These are phyloP conservation scores for Dascyllus trimaculatus DNA, from an alignment of 2,113 vertebrate genomes.

Conservation along the genomic window DNA sequence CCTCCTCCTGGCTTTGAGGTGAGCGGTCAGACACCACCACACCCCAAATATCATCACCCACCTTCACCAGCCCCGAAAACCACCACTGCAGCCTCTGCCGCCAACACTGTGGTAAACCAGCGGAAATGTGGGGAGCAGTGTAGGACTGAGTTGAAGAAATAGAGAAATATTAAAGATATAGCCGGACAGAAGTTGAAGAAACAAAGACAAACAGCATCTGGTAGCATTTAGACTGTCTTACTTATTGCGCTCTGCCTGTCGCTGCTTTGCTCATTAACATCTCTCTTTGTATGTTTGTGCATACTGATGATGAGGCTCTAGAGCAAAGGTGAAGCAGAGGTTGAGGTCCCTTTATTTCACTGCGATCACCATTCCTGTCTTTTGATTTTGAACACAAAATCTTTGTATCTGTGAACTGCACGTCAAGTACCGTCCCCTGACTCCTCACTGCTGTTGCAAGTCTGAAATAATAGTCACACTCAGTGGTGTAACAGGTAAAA, in stretches of 20 bases:
- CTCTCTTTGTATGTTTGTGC: conserved; percentile 29
- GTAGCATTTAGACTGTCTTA: conserved; percentile 69
- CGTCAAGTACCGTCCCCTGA: neutral
- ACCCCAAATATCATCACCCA: conserved; percentile 64
- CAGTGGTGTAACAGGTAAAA: neutral
- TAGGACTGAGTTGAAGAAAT: conserved; percentile 47
- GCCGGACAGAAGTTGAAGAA: conserved; percentile 51
- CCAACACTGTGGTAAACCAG: conserved; percentile 69
- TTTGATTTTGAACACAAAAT: neutral
- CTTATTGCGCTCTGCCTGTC: conserved; percentile 28
- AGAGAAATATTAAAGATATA: conserved; percentile 65
- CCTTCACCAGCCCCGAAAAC: conserved; percentile 55
- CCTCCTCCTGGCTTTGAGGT: conserved; percentile 44
- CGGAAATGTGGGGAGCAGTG: conserved; percentile 55
- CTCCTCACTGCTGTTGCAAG: neutral
- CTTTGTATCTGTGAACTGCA: neutral
- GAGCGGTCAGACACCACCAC: conserved; percentile 65
- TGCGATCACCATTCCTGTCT: neutral
- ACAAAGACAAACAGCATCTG: conserved; percentile 72
- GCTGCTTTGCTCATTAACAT: conserved; percentile 75
- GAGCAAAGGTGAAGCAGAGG: conserved; percentile 23
- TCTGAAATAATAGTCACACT: neutral
- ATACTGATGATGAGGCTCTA: conserved; percentile 36
- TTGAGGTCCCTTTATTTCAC: neutral
- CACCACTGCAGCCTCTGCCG: conserved; percentile 36